These are phyloP conservation scores for Polypedilum pembai DNA, from an alignment of 1,140 invertebrate species.

Conservation along the genomic window DNA sequence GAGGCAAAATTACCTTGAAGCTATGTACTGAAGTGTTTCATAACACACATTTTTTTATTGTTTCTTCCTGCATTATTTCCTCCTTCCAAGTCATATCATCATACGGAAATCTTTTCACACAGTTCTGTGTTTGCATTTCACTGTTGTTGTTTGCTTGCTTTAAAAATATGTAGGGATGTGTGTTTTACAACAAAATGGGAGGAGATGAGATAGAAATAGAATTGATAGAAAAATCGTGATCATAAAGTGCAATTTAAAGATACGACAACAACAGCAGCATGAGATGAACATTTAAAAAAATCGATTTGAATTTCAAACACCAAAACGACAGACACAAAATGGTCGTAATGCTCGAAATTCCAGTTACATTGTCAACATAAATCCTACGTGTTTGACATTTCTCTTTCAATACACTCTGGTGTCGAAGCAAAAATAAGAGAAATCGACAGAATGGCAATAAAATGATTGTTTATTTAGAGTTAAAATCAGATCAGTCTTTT, in stretches of 20 bases:
- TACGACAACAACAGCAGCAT: neutral
- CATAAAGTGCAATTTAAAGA: conserved; percentile 26
- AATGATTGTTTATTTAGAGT: conserved; percentile 28
- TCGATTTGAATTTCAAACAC: conserved; percentile 21
- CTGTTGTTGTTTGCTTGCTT: neutral
- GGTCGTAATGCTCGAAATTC: neutral
- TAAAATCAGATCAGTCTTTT: conserved; percentile 26
- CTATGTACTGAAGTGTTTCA: neutral
- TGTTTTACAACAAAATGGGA: neutral
- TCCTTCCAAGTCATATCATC: neutral
- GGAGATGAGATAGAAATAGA: neutral
- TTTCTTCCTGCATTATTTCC: neutral
- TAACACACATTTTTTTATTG: conserved; percentile 7
- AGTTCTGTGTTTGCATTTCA: neutral
- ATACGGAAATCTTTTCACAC: neutral
- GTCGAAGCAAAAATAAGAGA: neutral
- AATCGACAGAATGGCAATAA: conserved; percentile 24
- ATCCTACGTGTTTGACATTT: conserved; percentile 23
- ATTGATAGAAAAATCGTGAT: conserved; percentile 28
- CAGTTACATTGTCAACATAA: conserved; percentile 21
- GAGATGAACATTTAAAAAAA: conserved; percentile 8
- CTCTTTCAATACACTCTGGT: neutral
- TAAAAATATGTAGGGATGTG: neutral
- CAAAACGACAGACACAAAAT: conserved; percentile 2
- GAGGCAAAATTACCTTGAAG: neutral